Evolutionary conservation across 2,797 vertebrate species (phyloP).

Genomic region (Pagetopsis macropterus): DNA sequence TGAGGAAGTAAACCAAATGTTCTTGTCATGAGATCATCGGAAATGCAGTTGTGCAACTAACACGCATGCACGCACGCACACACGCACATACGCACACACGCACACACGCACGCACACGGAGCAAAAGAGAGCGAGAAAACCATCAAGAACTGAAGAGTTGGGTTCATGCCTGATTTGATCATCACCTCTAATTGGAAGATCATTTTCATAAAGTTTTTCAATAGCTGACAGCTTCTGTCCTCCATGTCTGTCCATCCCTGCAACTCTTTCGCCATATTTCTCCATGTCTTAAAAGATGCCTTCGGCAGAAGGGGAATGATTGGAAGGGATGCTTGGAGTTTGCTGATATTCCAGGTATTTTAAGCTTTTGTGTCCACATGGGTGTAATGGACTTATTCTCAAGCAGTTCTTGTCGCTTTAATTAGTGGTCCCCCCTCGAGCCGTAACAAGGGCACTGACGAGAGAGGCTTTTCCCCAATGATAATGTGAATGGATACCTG

Average conservation of each 20-base stretch:
- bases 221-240: slow-evolving; percentile 90
- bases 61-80: slow-evolving; percentile 28
- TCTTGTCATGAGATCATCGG: slow-evolving; percentile 91
- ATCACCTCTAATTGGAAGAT: slow-evolving; percentile 96
- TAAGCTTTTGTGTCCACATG: slow-evolving; percentile 87
- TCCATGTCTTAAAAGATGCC: slow-evolving; percentile 60
- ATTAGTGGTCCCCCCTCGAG: slow-evolving; percentile 95
- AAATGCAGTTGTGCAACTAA: slow-evolving; percentile 78
- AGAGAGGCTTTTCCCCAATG: slow-evolving; percentile 94
- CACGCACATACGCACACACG: slow-evolving; percentile 17
- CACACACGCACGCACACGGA: slow-evolving; percentile 15
- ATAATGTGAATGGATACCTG: slow-evolving; percentile 96
- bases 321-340: slow-evolving; percentile 85
- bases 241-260: slow-evolving; percentile 73
- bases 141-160: slow-evolving; percentile 88
- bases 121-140: slow-evolving; percentile 70
- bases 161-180: slow-evolving; percentile 91
- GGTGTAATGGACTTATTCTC: slow-evolving; percentile 95
- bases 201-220: slow-evolving; percentile 94
- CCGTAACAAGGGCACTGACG: slow-evolving; percentile 90
- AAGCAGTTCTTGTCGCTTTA: slow-evolving; percentile 93
- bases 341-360: slow-evolving; percentile 90
- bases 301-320: slow-evolving; percentile 53
- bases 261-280: slow-evolving; percentile 53
- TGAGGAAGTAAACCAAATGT: slow-evolving; percentile 96